Base-by-base conservation (phyloP, 2,113 vertebrate species). In the Podarcis raffonei region DNA sequence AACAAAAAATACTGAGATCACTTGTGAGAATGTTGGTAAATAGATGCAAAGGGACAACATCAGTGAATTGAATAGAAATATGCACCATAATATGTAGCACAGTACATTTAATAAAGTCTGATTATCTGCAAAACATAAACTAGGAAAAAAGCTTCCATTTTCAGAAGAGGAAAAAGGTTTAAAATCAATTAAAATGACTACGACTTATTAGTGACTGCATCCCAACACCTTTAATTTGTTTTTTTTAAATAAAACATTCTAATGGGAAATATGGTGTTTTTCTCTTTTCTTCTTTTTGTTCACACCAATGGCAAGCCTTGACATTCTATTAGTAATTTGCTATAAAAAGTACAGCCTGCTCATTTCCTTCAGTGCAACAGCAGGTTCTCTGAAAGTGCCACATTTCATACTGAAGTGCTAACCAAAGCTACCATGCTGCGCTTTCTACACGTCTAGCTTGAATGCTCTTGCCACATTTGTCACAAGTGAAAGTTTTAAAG, bases 351-450 rank as follows among this genome's bases (percentile, higher is more conserved):
- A 93, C 88, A 62, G 75, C 90, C 90, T 90, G 85, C 80, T 90
- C 66, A 74, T 90, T 93, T 91, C 68, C 79, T 93, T 93, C 75
- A 82, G 42, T 87, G 89, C 90, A 95, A 89, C 93, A 95, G 93
- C 87, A 93, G 88, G 92, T 37, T 91, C 88, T 92, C 77, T 93
- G 92, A 92, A 92, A 90, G 89, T 95, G 93, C 92, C 87, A 83
- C 12, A 93, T 87, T 83, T 77, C 0, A 89, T 88, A 79, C 88
- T 94, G 35, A 95, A 93, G 92, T 90, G 93, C 93, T 93, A 96
- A 93, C 87, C 94, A 91, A 87, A 87, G 91, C 80, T 84, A 90
- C 86, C 93, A 92, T 80, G 89, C 92, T 94, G 90, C 76, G 92
- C 87, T 87, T 85, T 88, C 89, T 90, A 89, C 92, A 83, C 90